Evolutionary conservation across 2,797 vertebrate genomes (phyloP), one percentile per base, ranked within the genome.

Genomic region (Limnodromus scolopaceus): DNA sequence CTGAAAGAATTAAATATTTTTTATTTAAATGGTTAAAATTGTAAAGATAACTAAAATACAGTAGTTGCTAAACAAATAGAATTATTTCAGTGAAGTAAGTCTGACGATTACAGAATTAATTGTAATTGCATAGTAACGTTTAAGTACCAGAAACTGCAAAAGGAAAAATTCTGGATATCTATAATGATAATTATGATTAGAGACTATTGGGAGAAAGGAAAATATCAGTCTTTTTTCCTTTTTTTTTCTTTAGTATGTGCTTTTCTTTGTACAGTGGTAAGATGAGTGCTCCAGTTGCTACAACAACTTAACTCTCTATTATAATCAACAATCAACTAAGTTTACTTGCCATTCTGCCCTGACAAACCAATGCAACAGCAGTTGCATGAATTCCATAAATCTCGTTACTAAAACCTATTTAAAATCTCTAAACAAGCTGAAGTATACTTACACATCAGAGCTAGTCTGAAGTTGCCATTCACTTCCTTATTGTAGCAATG

Each of bases 271-370:
- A 83, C 48, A 64, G 53, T 23, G 34, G 39, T 60, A 54, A 89
- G 66, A 89, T 41, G 43, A 92, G 84, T 83, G 78, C 78, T 87
- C 45, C 76, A 85, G 92, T 96, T 97, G 95, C 92, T 96, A 92
- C 96, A 95, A 95, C 89, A 97, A 95, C 89, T 95, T 92, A 90
- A 90, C 41, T 87, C 65, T 71, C 81, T 45, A 93, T 85, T 92
- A 86, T 57, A 94, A 95, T 91, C 94, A 94, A 94, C 80, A 91
- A 81, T 86, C 79, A 92, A 54, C 84, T 57, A 43, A 49, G 45
- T 87, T 92, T 97, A 94, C 93, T 94, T 96, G 91, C 71, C 82
- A 54, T 75, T 41, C 72, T 89, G 57, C 87, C 89, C 79, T 88
- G 75, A 65, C 60, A 92, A 96, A 81, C 57, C 87, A 86, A 83